These are phyloP conservation scores for Trichogramma dendrolimi DNA, from an alignment of 2,888 invertebrate species.

Conservation along the genomic window DNA sequence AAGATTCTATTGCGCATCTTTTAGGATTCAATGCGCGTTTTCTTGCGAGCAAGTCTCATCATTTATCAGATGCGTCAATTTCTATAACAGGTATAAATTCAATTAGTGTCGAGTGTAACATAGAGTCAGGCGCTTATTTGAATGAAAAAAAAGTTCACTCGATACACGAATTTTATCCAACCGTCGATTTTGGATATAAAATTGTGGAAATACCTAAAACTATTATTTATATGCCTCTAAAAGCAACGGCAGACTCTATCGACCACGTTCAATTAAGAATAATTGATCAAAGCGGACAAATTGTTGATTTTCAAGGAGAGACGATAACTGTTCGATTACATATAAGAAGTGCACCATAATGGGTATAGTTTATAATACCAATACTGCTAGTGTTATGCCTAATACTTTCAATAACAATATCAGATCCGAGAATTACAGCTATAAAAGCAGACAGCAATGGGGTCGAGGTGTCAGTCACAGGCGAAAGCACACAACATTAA, in stretches of 20 bases:
- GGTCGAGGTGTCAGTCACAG: conserved; percentile 1
- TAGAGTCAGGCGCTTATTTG: background rate
- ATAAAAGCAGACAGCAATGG: background rate
- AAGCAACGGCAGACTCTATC: too few species aligned
- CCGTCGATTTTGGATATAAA: background rate
- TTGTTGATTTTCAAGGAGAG: conserved; percentile 32
- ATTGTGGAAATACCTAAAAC: background rate
- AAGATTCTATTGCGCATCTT: background rate
- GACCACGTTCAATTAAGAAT: conserved; percentile 30
- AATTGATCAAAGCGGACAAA: conserved; percentile 31
- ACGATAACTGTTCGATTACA: conserved; percentile 31
- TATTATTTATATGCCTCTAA: too few species aligned
- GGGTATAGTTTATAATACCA: conserved; percentile 1
- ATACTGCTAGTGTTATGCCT: too few species aligned
- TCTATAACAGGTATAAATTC: background rate
- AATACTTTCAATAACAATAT: too few species aligned
- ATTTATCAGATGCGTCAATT: background rate
- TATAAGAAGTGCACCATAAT: background rate
- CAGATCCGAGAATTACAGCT: too few species aligned
- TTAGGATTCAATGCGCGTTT: background rate
- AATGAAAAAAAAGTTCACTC: background rate
- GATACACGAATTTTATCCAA: too few species aligned
- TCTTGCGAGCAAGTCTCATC: background rate
- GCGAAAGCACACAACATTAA: background rate
- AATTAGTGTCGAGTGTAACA: background rate